These are phyloP conservation scores for Platysternon megacephalum DNA, from an alignment of 2,113 vertebrate genomes.

Conservation along the genomic window DNA sequence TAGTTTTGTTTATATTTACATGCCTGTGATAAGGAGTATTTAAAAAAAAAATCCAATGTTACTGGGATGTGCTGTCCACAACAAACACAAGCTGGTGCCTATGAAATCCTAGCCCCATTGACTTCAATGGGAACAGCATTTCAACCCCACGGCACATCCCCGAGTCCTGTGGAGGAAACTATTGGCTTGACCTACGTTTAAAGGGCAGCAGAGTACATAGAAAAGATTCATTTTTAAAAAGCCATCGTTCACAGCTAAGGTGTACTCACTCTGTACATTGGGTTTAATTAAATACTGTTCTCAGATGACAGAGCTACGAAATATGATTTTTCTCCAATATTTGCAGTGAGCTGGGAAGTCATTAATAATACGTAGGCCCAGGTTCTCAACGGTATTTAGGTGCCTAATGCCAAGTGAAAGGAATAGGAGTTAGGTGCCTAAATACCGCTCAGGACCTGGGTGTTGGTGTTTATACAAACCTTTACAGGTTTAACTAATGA, in stretches of 20 bases:
- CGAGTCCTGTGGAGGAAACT: background rate
- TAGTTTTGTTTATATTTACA: background rate
- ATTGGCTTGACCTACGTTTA: background rate
- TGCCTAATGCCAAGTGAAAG: background rate
- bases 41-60: background rate
- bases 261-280: background rate
- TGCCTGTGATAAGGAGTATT: background rate
- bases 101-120: background rate
- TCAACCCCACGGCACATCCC: background rate
- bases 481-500: background rate
- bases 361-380: too few species aligned
- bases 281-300: background rate
- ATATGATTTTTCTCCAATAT: background rate
- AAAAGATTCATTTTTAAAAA: slow-evolving; percentile 8
- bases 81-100: background rate
- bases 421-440: background rate
- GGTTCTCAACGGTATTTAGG: too few species aligned
- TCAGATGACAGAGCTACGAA: background rate
- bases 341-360: too few species aligned
- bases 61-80: background rate
- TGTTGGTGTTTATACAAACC: background rate
- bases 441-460: background rate
- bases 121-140: background rate
- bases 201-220: background rate
- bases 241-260: background rate